These are phyloP conservation scores for Zootermopsis nevadensis DNA, from an alignment of 2,888 invertebrate genomes.

Conservation along the genomic window DNA sequence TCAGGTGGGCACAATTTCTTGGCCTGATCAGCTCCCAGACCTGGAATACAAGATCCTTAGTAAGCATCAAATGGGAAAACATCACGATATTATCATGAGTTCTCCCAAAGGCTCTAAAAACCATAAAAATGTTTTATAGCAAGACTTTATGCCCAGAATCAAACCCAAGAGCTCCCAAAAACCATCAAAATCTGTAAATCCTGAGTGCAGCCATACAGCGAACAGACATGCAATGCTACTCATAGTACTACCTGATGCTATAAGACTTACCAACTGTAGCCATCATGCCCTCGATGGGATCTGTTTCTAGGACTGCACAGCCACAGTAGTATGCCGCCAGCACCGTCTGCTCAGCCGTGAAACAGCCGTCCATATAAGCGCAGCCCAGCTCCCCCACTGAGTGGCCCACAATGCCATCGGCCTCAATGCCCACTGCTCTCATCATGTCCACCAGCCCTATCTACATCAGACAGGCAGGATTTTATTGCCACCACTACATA, in stretches of 20 bases:
- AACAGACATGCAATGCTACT: background rate
- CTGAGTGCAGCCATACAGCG: background rate
- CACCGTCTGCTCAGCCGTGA: conserved; percentile 70
- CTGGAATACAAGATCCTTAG: background rate
- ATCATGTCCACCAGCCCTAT: conserved; percentile 75
- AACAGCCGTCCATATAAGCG: conserved; percentile 73
- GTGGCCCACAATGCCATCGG: conserved; percentile 81
- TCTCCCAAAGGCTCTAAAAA: too few relatives aligned
- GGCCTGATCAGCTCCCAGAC: conserved; percentile 44
- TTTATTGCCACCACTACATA: background rate
- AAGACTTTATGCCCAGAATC: too few relatives aligned
- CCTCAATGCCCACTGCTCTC: conserved; percentile 69
- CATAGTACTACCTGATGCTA: background rate
- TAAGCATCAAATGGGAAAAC: too few relatives aligned
- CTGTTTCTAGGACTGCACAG: conserved; percentile 77
- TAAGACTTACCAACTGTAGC: conserved; percentile 80
- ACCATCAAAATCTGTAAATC: background rate
- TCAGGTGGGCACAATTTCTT: conserved; percentile 66
- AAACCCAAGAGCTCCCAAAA: background rate
- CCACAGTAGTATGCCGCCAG: conserved; percentile 74
- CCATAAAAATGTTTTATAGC: too few relatives aligned
- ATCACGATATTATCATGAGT: too few relatives aligned
- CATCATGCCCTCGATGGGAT: conserved; percentile 83
- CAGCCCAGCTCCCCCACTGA: conserved; percentile 74
- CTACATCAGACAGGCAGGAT: conserved; percentile 58